Evolutionary conservation across 1,140 invertebrate genomes (phyloP), one percentile per base, ranked within the genome.

Genomic region (Zaprionus camerounensis): DNA sequence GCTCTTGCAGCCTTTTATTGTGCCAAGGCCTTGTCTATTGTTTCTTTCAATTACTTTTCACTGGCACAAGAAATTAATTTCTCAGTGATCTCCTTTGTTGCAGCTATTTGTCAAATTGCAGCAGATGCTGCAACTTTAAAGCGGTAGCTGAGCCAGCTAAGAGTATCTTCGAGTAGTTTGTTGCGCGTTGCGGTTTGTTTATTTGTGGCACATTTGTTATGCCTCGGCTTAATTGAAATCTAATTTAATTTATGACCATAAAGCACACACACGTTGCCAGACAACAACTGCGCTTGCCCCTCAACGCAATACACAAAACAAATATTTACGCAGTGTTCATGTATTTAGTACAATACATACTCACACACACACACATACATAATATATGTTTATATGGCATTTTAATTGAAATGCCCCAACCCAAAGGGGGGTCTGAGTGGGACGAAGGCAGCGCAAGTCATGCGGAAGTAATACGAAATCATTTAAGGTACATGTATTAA

Each of bases 401-500:
- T 88, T 86, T 88, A 86, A 86, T 86, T 86, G 84, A 88, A 80
- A 86, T 83, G 70, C 74, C 78, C 59, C 56, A 38, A 49, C 22
- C 38, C 57, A 55, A 80, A 65, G 59, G 58, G 44, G 22, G 44
- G 49, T 15, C 22, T 44, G 63, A 71, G 64, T 49, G 51, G 63
- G 61, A 53, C 51, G 53, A 82, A 68, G 57, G 57, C 62, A 56
- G 41, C 46, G 66, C 57, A 74, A 71, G 58, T 77, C 76, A 81
- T 55, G 72, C 83, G 80, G 76, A 75, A 87, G 72, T 87, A 87
- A 86, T 66, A 80, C 74, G 78, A 68, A 87, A 87, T 86, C 86
- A 82, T 87, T 70, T 64, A 75, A 75, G 80, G 70, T 80, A 72
- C 80, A 78, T 77, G 70, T 77, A 88, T 80, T 86, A 86, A 86